Evolutionary conservation across 2,888 invertebrate species (phyloP).

Genomic region (Mythimna vitellina): DNA sequence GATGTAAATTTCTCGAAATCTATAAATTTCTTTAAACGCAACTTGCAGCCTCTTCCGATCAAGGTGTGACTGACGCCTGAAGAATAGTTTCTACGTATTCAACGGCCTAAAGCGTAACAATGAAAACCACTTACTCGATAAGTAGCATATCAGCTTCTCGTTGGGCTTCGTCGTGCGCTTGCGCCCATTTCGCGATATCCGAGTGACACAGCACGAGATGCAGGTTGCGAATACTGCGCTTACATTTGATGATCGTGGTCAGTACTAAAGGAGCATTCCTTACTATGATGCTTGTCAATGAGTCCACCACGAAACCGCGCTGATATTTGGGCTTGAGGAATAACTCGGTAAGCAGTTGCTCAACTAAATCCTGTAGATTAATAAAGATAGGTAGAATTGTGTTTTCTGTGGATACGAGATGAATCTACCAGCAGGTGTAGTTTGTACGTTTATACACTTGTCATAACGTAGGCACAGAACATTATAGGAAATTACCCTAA

Average conservation of each 20-base stretch:
- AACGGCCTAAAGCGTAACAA: neutral
- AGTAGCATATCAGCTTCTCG: constrained; percentile 72
- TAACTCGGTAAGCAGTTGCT: constrained; percentile 80
- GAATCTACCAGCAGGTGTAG: neutral
- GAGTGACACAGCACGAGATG: constrained; percentile 84
- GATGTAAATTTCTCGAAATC: too few species aligned
- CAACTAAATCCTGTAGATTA: constrained; percentile 78
- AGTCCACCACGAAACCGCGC: constrained; percentile 83
- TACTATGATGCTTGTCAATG: constrained; percentile 79
- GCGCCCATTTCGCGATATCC: constrained; percentile 83
- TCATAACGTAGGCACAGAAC: neutral
- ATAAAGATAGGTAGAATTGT: neutral
- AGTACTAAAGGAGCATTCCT: constrained; percentile 78
- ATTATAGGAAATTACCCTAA: neutral
- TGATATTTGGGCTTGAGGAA: constrained; percentile 76
- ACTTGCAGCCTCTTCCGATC: too few species aligned
- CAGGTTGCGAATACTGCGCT: constrained; percentile 77
- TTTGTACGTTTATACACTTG: neutral
- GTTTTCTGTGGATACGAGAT: neutral
- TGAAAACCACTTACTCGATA: constrained; percentile 38
- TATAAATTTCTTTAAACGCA: too few species aligned
- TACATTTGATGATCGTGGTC: constrained; percentile 81
- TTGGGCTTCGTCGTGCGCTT: constrained; percentile 78
- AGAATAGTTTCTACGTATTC: neutral
- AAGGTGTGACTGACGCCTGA: too few species aligned